Base-by-base conservation (phyloP, 2,797 vertebrate species). In the Schizopygopsis pylzovi region DNA sequence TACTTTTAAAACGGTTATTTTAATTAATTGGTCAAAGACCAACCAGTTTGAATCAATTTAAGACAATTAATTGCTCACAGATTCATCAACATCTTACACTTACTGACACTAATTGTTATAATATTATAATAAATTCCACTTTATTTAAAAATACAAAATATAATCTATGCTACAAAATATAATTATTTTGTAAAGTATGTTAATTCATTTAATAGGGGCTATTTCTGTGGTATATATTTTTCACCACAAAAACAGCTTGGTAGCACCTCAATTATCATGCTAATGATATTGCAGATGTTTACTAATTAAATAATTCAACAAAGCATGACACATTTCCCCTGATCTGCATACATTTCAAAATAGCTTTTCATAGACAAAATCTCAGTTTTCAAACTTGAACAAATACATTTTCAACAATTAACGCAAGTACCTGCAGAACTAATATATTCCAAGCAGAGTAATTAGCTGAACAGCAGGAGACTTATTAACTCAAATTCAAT, bases 401-500 rank as follows among this genome's bases (percentile, higher is more conserved):
- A 81, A 49, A 4, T 0, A 22, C 11, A 49, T 49, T 33, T 80
- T 67, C 59, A 20, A 49, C 43, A 67, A 47, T 81, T 41, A 71
- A 45, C 7, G 7, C 4, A 59, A 79, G 52, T 20, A 59, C 65
- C 75, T 37, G 83, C 75, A 37, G 43, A 65, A 67, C 16, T 49
- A 65, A 81, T 25, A 43, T 71, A 59, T 39, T 45, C 10, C 6
- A 37, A 9, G 52, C 47, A 54, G 4, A 45, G 65, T 43, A 85
- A 71, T 85, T 79, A 71, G 20, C 18, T 7, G 65, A 71, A 61
- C 79, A 28, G 52, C 72, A 41, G 47, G 56, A 82, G 22, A 25
- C 85, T 47, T 56, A 67, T 75, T 81, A 70, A 86, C n/a, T 81
- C 47, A 54, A 47, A 79, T 79, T 33, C 41, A 84, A 78, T 78